phyloP scores from a whole-genome alignment of 2,888 invertebrate genomes.

The Oscheius sp. region DNA sequence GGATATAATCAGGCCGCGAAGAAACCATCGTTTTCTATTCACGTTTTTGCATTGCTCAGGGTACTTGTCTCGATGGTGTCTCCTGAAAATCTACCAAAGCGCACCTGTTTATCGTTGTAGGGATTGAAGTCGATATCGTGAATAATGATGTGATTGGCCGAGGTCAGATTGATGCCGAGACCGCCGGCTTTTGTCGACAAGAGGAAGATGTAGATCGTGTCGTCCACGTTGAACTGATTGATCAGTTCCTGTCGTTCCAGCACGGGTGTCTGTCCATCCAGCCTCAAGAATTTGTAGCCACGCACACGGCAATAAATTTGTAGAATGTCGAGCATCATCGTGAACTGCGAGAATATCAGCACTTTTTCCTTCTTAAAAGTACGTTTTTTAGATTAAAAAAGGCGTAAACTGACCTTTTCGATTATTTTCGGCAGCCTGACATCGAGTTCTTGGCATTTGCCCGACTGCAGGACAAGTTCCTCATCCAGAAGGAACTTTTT shows the following conservation, averaged over 20 bases:
- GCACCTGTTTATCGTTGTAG: conserved; percentile 94
- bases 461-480: conserved; percentile 83
- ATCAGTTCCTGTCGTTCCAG: conserved; percentile 88
- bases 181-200: conserved; percentile 83
- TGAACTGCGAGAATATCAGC: conserved; percentile 94
- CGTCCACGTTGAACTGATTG: conserved; percentile 84
- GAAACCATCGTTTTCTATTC: no score
- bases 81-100: no score
- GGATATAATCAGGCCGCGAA: no score
- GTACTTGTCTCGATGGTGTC: background rate
- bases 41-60: no score
- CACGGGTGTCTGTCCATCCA: conserved; percentile 92
- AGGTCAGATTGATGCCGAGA: conserved; percentile 91
- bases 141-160: conserved; percentile 93
- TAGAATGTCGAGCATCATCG: conserved; percentile 91
- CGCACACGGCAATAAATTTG: conserved; percentile 87
- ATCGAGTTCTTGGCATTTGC: conserved; percentile 87
- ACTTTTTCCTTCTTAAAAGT: conserved; percentile 79
- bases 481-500: conserved; percentile 73
- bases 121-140: conserved; percentile 99
- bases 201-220: conserved; percentile 60
- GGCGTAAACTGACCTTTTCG: conserved; percentile 67
- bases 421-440: conserved; percentile 83
- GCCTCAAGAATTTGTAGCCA: conserved; percentile 82
- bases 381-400: background rate